Conservation (phyloP, 30 jellyfish, hydroid and myxozoan genomes). For the Hydractinia symbiolongicarpus region DNA sequence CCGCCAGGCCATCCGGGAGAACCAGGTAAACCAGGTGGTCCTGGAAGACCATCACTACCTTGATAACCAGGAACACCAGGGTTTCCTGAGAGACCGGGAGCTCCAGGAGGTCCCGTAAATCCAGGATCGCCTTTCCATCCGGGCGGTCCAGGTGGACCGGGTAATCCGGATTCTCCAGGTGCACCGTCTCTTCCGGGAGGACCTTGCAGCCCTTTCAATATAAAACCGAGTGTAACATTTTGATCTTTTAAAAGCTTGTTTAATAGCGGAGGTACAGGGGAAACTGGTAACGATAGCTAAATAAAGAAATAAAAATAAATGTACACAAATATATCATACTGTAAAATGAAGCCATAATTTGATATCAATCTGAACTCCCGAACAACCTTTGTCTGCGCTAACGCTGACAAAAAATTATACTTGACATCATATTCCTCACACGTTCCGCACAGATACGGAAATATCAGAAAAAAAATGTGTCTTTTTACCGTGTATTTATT, state of each 20-base stretch:
- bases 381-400: not conserved
- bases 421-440: not conserved
- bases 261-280: slow-evolving; percentile 99
- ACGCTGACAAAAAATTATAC: not conserved
- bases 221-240: slow-evolving; percentile 98
- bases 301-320: slow-evolving; percentile 16
- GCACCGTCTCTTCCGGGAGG: slow-evolving; percentile 99
- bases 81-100: slow-evolving; percentile 90
- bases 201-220: slow-evolving; percentile 97
- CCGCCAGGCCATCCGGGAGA: slow-evolving; percentile 99
- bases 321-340: not conserved
- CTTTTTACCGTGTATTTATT: slow-evolving; percentile 9
- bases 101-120: slow-evolving; percentile 84
- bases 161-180: slow-evolving; percentile 98
- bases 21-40: slow-evolving; percentile 97
- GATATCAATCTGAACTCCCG: not conserved
- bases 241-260: slow-evolving; percentile 94
- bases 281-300: slow-evolving; percentile 94
- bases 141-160: slow-evolving; percentile 99
- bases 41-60: slow-evolving; percentile 97
- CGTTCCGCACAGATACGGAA: too few species aligned
- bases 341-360: not conserved
- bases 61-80: slow-evolving; percentile 96
- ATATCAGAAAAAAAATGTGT: too few species aligned
- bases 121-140: slow-evolving; percentile 99